These are phyloP conservation scores for Asobara japonica DNA, from an alignment of 1,140 invertebrate species.

Conservation along the genomic window DNA sequence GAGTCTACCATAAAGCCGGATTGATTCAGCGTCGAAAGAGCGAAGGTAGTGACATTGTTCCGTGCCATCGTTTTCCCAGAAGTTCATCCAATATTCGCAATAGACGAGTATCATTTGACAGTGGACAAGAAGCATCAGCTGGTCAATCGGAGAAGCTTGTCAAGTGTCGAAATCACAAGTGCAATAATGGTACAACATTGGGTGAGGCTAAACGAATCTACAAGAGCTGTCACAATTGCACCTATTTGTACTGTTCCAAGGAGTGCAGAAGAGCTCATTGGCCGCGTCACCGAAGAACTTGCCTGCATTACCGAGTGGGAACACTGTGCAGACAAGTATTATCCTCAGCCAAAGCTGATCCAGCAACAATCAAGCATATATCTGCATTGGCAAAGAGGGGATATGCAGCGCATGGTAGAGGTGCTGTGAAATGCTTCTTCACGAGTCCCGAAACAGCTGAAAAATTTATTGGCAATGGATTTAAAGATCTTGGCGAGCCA, in stretches of 20 bases:
- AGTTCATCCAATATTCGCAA: slow-evolving; percentile 45
- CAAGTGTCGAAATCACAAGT: slow-evolving; percentile 82
- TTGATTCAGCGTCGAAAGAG: slow-evolving; percentile 63
- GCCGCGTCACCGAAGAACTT: slow-evolving; percentile 90
- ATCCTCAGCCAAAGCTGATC: slow-evolving; percentile 85
- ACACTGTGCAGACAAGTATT: slow-evolving; percentile 89
- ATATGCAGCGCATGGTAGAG: slow-evolving; percentile 83
- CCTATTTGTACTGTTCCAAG: slow-evolving; percentile 86
- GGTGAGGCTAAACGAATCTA: slow-evolving; percentile 78
- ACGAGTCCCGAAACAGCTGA: slow-evolving; percentile 85
- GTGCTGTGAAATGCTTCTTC: slow-evolving; percentile 91
- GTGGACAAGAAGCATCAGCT: slow-evolving; percentile 45
- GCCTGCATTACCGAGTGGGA: slow-evolving; percentile 87
- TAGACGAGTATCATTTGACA: slow-evolving; percentile 65
- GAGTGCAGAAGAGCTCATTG: slow-evolving; percentile 87
- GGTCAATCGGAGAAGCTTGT: slow-evolving; percentile 64
- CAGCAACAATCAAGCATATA: slow-evolving; percentile 79
- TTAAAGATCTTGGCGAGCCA: slow-evolving; percentile 77
- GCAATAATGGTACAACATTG: slow-evolving; percentile 70
- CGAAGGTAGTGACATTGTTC: slow-evolving; percentile 65
- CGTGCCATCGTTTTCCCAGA: slow-evolving; percentile 33
- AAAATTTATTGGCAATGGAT: slow-evolving; percentile 78
- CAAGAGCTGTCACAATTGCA: slow-evolving; percentile 94
- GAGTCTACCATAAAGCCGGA: slow-evolving; percentile 44
- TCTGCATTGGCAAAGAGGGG: slow-evolving; percentile 83